Percentiles rank a stretch among this genome's conserved stretches.
phyloP scores from a whole-genome alignment of 2,113 vertebrate species.

The Nicator chloris region DNA sequence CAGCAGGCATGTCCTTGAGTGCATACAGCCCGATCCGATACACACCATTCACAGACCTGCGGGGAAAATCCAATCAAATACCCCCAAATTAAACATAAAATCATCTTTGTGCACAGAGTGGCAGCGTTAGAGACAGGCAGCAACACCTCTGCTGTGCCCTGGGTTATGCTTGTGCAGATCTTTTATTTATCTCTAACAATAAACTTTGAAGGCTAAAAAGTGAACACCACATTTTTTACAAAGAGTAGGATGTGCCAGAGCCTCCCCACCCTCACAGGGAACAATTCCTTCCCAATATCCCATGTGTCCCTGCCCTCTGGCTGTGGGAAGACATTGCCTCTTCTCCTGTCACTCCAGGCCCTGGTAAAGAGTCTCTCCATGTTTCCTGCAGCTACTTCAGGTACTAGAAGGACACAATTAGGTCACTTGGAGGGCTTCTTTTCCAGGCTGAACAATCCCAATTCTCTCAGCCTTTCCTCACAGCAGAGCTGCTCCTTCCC shows the following conservation, averaged over 20 bases:
- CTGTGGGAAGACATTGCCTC: neutral
- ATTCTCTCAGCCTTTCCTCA: neutral
- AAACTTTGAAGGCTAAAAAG: neutral
- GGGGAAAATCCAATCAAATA: neutral
- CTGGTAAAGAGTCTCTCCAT: neutral
- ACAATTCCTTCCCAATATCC: neutral
- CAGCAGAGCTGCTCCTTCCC: neutral
- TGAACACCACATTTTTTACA: neutral
- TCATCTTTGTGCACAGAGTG: neutral
- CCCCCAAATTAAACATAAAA: neutral
- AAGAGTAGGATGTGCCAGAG: neutral
- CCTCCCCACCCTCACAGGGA: neutral
- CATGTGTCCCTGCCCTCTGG: neutral
- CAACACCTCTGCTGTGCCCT: neutral
- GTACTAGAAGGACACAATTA: neutral
- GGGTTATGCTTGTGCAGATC: neutral
- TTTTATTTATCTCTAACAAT: neutral
- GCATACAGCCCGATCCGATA: conserved; percentile 96
- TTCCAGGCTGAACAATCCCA: neutral
- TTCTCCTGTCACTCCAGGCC: neutral
- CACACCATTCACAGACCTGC: conserved; percentile 95
- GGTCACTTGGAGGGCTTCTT: neutral
- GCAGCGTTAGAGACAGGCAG: neutral
- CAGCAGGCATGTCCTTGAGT: conserved; percentile 89
- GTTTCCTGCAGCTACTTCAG: neutral